phyloP scores from a whole-genome alignment of 2,113 vertebrate species.

The Melanerpes formicivorus region DNA sequence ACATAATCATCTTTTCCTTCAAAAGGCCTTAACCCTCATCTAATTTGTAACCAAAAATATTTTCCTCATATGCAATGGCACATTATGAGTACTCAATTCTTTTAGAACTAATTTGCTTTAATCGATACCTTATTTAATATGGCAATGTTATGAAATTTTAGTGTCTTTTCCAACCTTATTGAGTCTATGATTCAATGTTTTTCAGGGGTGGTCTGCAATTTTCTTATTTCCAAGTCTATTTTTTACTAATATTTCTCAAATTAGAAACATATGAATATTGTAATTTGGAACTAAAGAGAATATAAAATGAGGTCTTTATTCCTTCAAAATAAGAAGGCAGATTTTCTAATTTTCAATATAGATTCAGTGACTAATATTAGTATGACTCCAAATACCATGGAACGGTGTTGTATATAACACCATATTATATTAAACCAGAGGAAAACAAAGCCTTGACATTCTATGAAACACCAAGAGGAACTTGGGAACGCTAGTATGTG shows the following conservation, averaged over 20 bases:
- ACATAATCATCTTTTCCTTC: background rate
- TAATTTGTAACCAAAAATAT: background rate
- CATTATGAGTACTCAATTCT: background rate
- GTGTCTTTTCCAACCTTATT: too few species aligned
- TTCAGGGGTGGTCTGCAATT: background rate
- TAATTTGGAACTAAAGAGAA: background rate
- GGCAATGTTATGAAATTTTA: background rate
- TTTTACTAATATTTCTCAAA: background rate
- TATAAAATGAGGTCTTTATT: background rate
- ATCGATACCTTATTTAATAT: background rate
- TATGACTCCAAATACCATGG: background rate
- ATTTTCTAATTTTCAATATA: constrained; percentile 8
- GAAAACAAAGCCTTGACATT: background rate
- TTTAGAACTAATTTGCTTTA: background rate
- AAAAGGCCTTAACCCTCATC: background rate
- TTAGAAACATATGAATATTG: background rate
- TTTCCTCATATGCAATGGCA: background rate
- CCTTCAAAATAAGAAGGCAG: background rate
- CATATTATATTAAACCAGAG: constrained; percentile 28
- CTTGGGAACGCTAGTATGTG: constrained; percentile 47
- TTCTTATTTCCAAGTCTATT: background rate
- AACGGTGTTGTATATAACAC: background rate
- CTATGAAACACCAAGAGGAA: constrained; percentile 42
- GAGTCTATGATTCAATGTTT: background rate
- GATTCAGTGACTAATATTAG: background rate